Evolutionary conservation across 2,797 vertebrate genomes (phyloP).

Genomic region (Anguilla obscura): DNA sequence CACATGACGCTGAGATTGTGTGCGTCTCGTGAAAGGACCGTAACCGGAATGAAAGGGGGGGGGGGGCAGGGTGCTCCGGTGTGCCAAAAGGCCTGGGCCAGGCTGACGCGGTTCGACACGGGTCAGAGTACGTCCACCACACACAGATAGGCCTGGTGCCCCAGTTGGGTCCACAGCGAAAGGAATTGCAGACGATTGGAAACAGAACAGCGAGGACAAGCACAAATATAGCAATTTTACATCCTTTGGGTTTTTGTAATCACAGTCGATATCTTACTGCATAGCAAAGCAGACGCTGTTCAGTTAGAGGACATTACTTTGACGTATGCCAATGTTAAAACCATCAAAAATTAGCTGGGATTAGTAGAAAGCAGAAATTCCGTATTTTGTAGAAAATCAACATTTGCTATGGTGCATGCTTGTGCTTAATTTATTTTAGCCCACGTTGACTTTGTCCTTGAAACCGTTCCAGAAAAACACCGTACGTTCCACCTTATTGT

Average conservation of each 20-base stretch:
- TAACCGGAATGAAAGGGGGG: slow-evolving; percentile 37
- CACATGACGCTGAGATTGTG: not conserved
- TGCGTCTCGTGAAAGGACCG: slow-evolving; percentile 13
- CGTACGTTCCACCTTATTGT: not conserved
- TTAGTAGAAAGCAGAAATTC: not conserved
- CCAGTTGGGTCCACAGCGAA: not conserved
- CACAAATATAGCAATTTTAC: not conserved
- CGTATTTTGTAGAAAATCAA: not conserved
- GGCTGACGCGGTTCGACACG: slow-evolving; percentile 9
- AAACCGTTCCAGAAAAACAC: not conserved
- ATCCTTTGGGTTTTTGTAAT: not conserved
- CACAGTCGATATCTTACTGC: not conserved
- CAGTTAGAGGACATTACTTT: not conserved
- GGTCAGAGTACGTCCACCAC: slow-evolving; percentile 10
- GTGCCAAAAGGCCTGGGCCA: slow-evolving; percentile 17
- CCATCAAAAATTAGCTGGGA: not conserved
- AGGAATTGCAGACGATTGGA: not conserved
- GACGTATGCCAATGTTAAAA: not conserved
- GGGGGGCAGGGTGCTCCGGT: slow-evolving; percentile 18
- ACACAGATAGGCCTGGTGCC: not conserved
- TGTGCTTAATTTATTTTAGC: not conserved
- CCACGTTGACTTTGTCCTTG: not conserved
- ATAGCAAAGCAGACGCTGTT: not conserved
- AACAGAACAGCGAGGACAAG: not conserved
- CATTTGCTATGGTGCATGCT: not conserved